Evolutionary conservation across 2,113 vertebrate genomes (phyloP).

Genomic region (Tragelaphus imberbis): DNA sequence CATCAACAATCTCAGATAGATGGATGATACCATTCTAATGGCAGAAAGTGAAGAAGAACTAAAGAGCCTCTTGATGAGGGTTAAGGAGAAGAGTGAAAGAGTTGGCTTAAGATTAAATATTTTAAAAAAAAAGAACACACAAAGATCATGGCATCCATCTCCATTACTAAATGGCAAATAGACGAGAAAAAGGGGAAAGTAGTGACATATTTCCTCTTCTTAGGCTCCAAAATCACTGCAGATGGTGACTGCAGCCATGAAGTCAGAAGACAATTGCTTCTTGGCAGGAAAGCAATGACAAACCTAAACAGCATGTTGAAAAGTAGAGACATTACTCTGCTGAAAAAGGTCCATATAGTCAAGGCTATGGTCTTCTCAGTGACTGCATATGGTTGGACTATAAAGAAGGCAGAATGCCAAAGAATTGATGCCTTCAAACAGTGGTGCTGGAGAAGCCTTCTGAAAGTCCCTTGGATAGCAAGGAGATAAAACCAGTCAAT

Average conservation of each 20-base stretch:
- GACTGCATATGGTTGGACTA: background rate
- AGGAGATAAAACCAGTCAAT: background rate
- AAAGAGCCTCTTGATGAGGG: background rate
- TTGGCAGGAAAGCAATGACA: background rate
- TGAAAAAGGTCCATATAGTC: background rate
- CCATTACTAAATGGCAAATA: background rate
- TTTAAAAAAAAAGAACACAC: background rate
- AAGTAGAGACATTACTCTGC: background rate
- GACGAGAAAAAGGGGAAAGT: background rate
- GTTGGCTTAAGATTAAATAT: background rate
- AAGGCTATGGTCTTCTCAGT: background rate
- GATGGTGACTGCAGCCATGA: background rate
- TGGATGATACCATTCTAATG: background rate
- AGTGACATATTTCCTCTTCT: background rate
- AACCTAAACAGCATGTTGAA: background rate
- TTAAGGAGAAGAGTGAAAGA: background rate
- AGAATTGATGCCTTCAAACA: background rate
- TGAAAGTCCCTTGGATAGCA: background rate
- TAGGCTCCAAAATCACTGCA: background rate
- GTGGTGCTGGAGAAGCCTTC: background rate
- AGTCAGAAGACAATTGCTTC: background rate
- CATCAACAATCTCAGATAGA: background rate
- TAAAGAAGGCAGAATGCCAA: background rate
- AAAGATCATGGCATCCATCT: background rate
- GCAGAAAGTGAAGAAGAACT: background rate